Conservation (phyloP, 2,888 invertebrate genomes). For the Agriopis aurantiaria region DNA sequence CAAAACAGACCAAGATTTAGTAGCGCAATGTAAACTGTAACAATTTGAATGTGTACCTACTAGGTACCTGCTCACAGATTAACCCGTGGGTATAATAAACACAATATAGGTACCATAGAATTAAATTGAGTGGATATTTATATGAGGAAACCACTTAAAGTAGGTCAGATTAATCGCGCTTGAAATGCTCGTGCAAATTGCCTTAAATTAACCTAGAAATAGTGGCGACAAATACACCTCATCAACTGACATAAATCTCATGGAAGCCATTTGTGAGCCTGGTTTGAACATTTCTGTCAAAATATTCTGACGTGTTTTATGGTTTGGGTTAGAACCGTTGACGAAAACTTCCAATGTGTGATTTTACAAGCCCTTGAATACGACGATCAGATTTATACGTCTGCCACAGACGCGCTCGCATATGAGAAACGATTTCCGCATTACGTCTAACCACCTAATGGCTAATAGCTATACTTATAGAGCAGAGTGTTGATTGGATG, state of each 20-base stretch:
- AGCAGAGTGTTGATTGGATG: slow-evolving; percentile 9
- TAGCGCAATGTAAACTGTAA: neutral
- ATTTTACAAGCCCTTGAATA: slow-evolving; percentile 11
- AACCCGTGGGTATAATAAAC: too few species aligned
- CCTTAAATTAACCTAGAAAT: too few species aligned
- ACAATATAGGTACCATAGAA: too few species aligned
- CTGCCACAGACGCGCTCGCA: slow-evolving; percentile 7
- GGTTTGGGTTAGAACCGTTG: neutral
- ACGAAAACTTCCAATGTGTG: neutral
- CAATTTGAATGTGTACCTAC: neutral
- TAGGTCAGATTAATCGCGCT: neutral
- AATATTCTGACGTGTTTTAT: slow-evolving; percentile 10
- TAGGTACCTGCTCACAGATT: neutral
- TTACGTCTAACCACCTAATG: neutral
- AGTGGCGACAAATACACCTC: neutral
- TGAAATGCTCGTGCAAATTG: too few species aligned
- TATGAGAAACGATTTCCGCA: slow-evolving; percentile 21
- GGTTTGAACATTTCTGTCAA: slow-evolving; percentile 18
- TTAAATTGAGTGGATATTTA: too few species aligned
- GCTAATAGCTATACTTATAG: slow-evolving; percentile 5
- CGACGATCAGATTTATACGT: slow-evolving; percentile 16
- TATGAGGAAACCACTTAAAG: too few species aligned
- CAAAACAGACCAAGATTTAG: neutral
- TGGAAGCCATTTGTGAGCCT: slow-evolving; percentile 11
- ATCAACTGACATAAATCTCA: too few species aligned